Conservation (phyloP, 1,140 invertebrate genomes). For the Nomia melanderi region DNA sequence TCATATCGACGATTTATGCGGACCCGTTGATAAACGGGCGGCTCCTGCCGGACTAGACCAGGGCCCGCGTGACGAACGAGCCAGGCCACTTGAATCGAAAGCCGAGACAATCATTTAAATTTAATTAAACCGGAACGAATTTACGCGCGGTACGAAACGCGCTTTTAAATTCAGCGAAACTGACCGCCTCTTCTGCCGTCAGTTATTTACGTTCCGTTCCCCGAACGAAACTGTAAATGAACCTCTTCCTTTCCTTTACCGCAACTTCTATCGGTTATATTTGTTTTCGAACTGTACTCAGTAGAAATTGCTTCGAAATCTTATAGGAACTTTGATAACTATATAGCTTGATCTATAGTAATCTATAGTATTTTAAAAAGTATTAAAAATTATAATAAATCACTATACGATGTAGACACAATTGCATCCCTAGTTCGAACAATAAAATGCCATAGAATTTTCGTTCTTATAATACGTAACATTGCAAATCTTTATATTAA, state of each 20-base stretch:
- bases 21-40: conserved; percentile 49
- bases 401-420: too few species aligned
- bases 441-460: too few species aligned
- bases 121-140: conserved; percentile 50
- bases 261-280: not conserved
- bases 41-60: conserved; percentile 25
- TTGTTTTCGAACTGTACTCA: not conserved
- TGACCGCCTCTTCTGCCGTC: conserved; percentile 24
- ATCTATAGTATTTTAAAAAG: too few species aligned
- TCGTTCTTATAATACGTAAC: too few species aligned
- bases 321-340: too few species aligned
- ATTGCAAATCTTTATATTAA: too few species aligned
- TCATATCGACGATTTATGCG: conserved; percentile 54
- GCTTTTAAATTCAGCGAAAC: conserved; percentile 44
- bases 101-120: conserved; percentile 49
- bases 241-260: not conserved
- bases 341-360: too few species aligned
- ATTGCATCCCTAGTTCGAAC: too few species aligned
- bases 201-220: conserved; percentile 35
- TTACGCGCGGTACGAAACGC: conserved; percentile 32
- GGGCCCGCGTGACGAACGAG: conserved; percentile 41
- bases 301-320: not conserved
- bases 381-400: too few species aligned
- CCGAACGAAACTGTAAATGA: not conserved
- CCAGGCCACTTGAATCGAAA: conserved; percentile 45